Conservation (phyloP, 2,113 vertebrate species). For the Trematocara marginatum region DNA sequence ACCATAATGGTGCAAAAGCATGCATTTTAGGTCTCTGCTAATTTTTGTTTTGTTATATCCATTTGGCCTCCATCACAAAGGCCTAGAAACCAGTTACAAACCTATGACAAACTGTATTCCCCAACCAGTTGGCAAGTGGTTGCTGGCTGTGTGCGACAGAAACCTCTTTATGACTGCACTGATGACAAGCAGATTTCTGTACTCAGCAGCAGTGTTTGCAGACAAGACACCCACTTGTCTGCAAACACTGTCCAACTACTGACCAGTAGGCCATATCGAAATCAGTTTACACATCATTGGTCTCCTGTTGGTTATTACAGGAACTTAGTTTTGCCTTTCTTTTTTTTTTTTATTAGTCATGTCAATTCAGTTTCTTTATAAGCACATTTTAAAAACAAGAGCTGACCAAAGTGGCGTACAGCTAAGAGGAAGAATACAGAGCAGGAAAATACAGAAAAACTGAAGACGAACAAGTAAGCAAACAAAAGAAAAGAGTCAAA, state of each 20-base stretch:
- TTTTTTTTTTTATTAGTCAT: neutral
- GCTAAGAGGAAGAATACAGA: neutral
- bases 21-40: neutral
- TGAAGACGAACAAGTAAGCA: neutral
- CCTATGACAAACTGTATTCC: neutral
- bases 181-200: neutral
- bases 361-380: neutral
- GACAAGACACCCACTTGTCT: neutral
- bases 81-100: neutral
- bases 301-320: neutral
- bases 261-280: neutral
- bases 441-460: neutral
- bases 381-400: neutral
- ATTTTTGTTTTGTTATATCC: neutral
- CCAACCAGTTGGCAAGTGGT: neutral
- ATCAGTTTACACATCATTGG: neutral
- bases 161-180: neutral
- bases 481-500: neutral
- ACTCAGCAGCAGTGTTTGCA: neutral
- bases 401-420: neutral
- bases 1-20: neutral
- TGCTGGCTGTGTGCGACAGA: neutral
- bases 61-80: neutral
- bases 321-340: neutral
- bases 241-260: neutral